Base-by-base conservation (phyloP, 2,888 invertebrate species). In the Alloplasta piceator region DNA sequence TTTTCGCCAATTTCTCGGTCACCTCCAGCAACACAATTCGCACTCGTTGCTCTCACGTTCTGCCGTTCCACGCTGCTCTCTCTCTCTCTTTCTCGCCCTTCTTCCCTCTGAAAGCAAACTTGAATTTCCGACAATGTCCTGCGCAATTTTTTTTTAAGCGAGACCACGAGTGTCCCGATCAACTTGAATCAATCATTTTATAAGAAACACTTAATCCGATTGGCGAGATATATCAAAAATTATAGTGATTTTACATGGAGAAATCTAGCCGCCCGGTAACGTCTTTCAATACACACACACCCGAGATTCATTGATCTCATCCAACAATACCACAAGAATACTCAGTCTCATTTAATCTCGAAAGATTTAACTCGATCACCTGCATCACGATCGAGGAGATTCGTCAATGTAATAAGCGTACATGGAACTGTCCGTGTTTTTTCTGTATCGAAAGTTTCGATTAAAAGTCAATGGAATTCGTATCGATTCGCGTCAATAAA, bases 1-100 rank as follows among this genome's bases (percentile, higher is more conserved):
- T 85, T 82, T 85, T 85, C 74, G 81, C 83, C 72, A 74, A 83
- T 83, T 79, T 70, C 64, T 16, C 16, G 4, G n/a, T 46, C 60
- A 66, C 38, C 64, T 67, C 39, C 70, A 41, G 58, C 60, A 48
- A 36, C 46, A 5, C 46, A 10, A 72, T 68, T 46, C 16, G 16
- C 14, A 61, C 50, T 4, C 14, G 12, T 50, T 50, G n/a, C n/a
- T 50, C n/a, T 12, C 50, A 50, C 50, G 4, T 50, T 52, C 14
- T 6, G 10, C 36, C 46, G 16, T 26, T 26, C 26, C 26, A 26
- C 26, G 26, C 26, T 26, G 26, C 3, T 1, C 26, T 26, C 26
- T 26, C 3, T 26, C 26, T 26, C 26, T 26, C 26, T 26, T 1
- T 26, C 26, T 26, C 26, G 26, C 26, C 26, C 26, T 26, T 3